These are phyloP conservation scores for Druon quercuslanigerum DNA, from an alignment of 1,140 invertebrate species.

Conservation along the genomic window DNA sequence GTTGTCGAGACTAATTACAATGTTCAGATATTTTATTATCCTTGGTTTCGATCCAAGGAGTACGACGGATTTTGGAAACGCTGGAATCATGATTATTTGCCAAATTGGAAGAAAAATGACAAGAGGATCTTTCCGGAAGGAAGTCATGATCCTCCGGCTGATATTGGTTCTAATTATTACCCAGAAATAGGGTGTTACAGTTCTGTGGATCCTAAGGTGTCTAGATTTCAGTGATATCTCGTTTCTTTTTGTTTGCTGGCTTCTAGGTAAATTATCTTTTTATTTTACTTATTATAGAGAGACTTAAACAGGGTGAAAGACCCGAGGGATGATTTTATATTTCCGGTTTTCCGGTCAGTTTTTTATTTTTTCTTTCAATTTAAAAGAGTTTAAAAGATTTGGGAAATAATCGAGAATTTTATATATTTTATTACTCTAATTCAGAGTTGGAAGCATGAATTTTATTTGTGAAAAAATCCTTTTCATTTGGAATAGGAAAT, in stretches of 20 bases:
- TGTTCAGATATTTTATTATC: conserved; percentile 76
- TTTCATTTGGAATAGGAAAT: no score
- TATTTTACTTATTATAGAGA: no score
- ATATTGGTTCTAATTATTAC: conserved; percentile 75
- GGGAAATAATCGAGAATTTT: no score
- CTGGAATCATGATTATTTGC: conserved; percentile 74
- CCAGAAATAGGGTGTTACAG: conserved; percentile 75
- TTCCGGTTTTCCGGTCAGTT: no score
- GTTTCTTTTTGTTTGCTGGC: neutral
- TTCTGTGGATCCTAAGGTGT: conserved; percentile 70
- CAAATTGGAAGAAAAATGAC: conserved; percentile 74
- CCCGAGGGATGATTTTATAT: no score
- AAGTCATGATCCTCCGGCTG: conserved; percentile 69
- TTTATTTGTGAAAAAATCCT: no score
- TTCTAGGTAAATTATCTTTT: no score
- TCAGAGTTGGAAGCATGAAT: no score
- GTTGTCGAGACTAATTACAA: conserved; percentile 69
- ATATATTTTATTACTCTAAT: no score
- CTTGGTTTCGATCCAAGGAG: conserved; percentile 73
- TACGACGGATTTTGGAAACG: conserved; percentile 72
- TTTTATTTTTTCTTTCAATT: no score
- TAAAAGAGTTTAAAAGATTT: no score
- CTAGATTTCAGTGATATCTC: conserved; percentile 34
- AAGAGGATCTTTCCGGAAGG: conserved; percentile 71
- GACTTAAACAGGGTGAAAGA: no score